phyloP scores from a whole-genome alignment of 2,113 vertebrate species.

The Macquaria australasica region DNA sequence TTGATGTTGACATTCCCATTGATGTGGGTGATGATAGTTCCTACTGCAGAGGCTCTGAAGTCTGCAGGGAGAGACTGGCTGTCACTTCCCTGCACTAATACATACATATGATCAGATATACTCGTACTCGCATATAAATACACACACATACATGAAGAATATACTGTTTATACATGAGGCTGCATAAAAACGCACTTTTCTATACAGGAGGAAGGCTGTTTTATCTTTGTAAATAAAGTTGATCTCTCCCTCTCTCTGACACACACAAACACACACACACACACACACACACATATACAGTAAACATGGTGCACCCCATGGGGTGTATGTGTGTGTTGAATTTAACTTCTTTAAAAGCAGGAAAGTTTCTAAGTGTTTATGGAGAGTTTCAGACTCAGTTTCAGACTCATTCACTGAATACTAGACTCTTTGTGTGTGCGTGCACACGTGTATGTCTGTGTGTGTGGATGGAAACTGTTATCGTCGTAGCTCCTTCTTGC shows the following conservation, averaged over 20 bases:
- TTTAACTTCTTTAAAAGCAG: neutral
- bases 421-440: neutral
- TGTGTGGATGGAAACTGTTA: neutral
- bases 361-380: slow-evolving; percentile 5
- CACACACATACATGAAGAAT: neutral
- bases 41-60: slow-evolving; percentile 32
- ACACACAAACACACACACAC: neutral
- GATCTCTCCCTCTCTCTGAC: neutral
- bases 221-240: neutral
- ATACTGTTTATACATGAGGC: neutral
- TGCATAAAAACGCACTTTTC: neutral
- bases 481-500: too few species aligned
- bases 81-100: neutral
- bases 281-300: neutral
- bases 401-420: neutral
- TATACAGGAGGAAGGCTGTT: neutral
- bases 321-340: neutral
- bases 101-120: neutral
- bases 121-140: neutral
- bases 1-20: slow-evolving; percentile 35
- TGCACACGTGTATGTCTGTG: neutral
- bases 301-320: neutral
- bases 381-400: slow-evolving; percentile 13
- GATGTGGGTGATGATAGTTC: slow-evolving; percentile 32
- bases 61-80: slow-evolving; percentile 27